Percentiles rank a stretch among this genome's conserved stretches.
These are phyloP conservation scores for Syngnathus floridae DNA, from an alignment of 2,113 vertebrate genomes.

Conservation along the genomic window DNA sequence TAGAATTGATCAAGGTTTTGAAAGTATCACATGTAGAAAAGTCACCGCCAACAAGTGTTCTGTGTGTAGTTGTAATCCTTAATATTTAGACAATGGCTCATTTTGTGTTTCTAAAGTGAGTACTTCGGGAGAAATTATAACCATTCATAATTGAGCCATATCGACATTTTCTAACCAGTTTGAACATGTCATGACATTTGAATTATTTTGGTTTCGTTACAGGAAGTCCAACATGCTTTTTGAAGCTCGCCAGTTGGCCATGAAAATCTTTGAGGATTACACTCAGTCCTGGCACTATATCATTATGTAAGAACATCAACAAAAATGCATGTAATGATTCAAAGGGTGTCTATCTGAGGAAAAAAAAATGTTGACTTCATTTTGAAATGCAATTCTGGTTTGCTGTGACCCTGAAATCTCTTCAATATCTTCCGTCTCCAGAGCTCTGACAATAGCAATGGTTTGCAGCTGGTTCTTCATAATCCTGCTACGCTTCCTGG, in stretches of 20 bases:
- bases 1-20: neutral
- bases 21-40: neutral
- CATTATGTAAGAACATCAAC: slow-evolving; percentile 73
- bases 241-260: slow-evolving; percentile 82
- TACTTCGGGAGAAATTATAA: neutral
- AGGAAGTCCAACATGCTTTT: slow-evolving; percentile 83
- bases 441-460: slow-evolving; percentile 88
- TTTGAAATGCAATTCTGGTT: neutral
- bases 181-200: slow-evolving; percentile 1
- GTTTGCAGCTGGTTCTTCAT: slow-evolving; percentile 84
- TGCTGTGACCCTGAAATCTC: neutral
- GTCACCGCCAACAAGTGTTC: neutral
- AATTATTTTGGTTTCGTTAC: slow-evolving; percentile 9
- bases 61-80: neutral
- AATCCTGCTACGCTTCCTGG: slow-evolving; percentile 82
- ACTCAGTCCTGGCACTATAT: slow-evolving; percentile 96
- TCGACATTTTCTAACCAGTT: neutral
- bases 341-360: too few species aligned
- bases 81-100: too few species aligned
- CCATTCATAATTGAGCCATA: neutral
- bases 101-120: neutral
- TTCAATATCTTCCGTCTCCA: slow-evolving; percentile 41
- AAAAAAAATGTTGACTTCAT: neutral
- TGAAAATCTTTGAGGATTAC: slow-evolving; percentile 95
- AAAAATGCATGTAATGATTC: too few species aligned